Evolutionary conservation across 2,113 vertebrate species (phyloP).

Genomic region (Mesoclemmys tuberculata): DNA sequence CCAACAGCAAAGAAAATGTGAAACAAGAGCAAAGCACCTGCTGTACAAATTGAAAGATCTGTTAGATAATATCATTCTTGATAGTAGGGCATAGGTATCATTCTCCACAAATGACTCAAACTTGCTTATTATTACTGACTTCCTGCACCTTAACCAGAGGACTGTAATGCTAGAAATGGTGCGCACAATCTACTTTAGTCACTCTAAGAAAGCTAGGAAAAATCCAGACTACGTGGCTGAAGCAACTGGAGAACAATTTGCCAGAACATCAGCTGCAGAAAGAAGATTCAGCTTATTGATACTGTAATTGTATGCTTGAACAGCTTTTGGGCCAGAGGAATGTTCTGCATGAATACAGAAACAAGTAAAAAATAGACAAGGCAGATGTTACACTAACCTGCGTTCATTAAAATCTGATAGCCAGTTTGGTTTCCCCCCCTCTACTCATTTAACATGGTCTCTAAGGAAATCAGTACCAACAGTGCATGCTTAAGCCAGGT

Average conservation of each 20-base stretch:
- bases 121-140: slow-evolving; percentile 30
- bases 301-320: neutral
- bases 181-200: neutral
- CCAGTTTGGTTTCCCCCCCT: slow-evolving; percentile 3
- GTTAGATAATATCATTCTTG: slow-evolving; percentile 25
- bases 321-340: neutral
- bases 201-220: neutral
- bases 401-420: neutral
- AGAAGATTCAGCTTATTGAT: neutral
- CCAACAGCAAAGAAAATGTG: slow-evolving; percentile 26
- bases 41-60: slow-evolving; percentile 35
- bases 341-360: slow-evolving; percentile 6
- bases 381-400: slow-evolving; percentile 26
- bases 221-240: neutral
- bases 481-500: neutral
- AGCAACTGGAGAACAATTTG: slow-evolving; percentile 26
- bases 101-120: slow-evolving; percentile 21
- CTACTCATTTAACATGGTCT: neutral
- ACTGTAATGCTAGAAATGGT: neutral
- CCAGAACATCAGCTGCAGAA: neutral
- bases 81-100: neutral
- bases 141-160: slow-evolving; percentile 4
- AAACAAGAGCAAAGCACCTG: slow-evolving; percentile 27
- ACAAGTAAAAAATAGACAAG: slow-evolving; percentile 18
- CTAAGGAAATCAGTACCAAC: slow-evolving; percentile 7